phyloP scores from a whole-genome alignment of 1,140 invertebrate species.

The Oryzaephilus surinamensis region DNA sequence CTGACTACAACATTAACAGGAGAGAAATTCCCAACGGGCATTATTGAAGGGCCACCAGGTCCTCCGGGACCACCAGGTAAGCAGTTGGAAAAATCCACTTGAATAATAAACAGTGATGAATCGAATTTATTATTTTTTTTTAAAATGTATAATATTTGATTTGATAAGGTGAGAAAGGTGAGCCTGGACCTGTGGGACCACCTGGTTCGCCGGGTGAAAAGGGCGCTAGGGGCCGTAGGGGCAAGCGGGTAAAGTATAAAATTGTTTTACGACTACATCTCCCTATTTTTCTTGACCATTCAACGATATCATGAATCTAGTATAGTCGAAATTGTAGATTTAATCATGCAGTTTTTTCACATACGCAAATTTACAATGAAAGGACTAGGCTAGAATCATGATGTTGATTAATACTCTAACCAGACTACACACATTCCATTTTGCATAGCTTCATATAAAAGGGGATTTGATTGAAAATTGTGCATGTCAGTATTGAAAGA shows the following conservation, averaged over 20 bases:
- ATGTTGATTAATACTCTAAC: constrained; percentile 21
- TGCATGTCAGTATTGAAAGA: constrained; percentile 1
- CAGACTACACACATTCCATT: constrained; percentile 31
- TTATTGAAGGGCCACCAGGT: constrained; percentile 87
- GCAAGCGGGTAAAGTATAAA: constrained; percentile 68
- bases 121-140: no score
- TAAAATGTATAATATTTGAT: neutral
- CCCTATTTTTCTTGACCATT: neutral
- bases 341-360: constrained; percentile 3
- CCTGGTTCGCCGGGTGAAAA: constrained; percentile 63
- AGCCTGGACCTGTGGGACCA: constrained; percentile 59
- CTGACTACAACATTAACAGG: constrained; percentile 81
- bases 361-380: no score
- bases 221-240: constrained; percentile 69
- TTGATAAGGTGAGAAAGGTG: constrained; percentile 63
- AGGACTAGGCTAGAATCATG: constrained; percentile 5
- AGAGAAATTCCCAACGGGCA: constrained; percentile 80
- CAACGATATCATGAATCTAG: neutral
- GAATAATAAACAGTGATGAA: no score
- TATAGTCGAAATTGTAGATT: neutral
- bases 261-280: constrained; percentile 8
- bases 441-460: constrained; percentile 31
- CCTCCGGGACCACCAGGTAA: constrained; percentile 81
- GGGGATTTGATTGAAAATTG: neutral
- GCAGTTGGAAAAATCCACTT: no score